Evolutionary conservation across 1,140 invertebrate genomes (phyloP).

Genomic region (Anastrepha ludens): DNA sequence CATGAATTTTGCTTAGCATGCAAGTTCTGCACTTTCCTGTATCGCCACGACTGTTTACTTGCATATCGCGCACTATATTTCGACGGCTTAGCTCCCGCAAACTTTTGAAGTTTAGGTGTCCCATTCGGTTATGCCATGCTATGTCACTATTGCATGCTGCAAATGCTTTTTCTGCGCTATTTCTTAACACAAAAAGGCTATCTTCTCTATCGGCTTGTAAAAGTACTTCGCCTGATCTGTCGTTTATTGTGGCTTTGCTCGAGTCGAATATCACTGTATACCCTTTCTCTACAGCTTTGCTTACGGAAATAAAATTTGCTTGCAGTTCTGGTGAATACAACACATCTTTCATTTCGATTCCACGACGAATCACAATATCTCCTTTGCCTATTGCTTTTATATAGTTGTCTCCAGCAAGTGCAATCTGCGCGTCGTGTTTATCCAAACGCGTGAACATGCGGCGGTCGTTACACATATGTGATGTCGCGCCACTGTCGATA

Average conservation of each 20-base stretch:
- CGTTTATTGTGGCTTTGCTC: neutral
- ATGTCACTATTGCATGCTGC: neutral
- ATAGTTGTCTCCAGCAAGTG: neutral
- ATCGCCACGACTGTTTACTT: neutral
- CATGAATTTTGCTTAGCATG: constrained; percentile 25
- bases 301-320: constrained; percentile 53
- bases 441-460: neutral
- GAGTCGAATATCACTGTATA: neutral
- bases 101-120: neutral
- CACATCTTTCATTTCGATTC: constrained; percentile 12
- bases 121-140: constrained; percentile 28
- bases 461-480: constrained; percentile 30
- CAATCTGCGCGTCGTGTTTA: neutral
- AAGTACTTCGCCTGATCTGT: neutral
- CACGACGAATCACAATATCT: constrained; percentile 59
- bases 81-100: neutral
- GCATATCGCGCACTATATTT: neutral
- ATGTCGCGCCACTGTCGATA: constrained; percentile 42
- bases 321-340: constrained; percentile 28
- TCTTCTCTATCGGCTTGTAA: neutral
- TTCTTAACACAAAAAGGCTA: neutral
- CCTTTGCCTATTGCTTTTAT: constrained; percentile 58
- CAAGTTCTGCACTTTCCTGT: constrained; percentile 13
- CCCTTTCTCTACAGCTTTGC: neutral
- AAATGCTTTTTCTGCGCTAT: neutral